These are phyloP conservation scores for Dysdera silvatica DNA, from an alignment of 1,140 invertebrate genomes.

Conservation along the genomic window DNA sequence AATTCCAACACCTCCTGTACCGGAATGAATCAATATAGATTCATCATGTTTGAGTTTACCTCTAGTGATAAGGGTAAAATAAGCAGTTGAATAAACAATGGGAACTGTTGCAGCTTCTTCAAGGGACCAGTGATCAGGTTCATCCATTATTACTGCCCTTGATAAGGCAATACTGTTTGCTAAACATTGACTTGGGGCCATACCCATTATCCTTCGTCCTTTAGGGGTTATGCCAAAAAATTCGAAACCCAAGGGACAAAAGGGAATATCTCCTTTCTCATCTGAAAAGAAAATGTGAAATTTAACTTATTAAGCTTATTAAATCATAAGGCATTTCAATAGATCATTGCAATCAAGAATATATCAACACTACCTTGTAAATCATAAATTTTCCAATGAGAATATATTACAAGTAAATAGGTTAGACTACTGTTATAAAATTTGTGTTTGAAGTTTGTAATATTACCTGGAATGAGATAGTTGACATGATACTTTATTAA, in stretches of 20 bases:
- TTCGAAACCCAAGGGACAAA: slow-evolving; percentile 83
- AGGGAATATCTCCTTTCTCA: no score
- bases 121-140: slow-evolving; percentile 78
- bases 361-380: no score
- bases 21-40: slow-evolving; percentile 83
- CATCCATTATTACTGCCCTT: slow-evolving; percentile 74
- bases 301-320: no score
- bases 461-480: no score
- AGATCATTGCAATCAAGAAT: no score
- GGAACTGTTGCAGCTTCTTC: slow-evolving; percentile 89
- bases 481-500: no score
- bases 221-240: slow-evolving; percentile 71
- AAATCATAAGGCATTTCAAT: no score
- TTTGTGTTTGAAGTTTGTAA: no score
- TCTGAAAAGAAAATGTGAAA: no score
- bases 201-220: slow-evolving; percentile 82
- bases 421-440: no score
- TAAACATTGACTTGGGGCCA: slow-evolving; percentile 74
- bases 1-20: slow-evolving; percentile 92
- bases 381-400: no score
- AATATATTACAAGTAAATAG: no score
- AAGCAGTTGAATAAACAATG: slow-evolving; percentile 75
- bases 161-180: slow-evolving; percentile 80
- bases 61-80: slow-evolving; percentile 59
- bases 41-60: slow-evolving; percentile 75